These are phyloP conservation scores for Misgurnus mizolepis DNA, from an alignment of 2,113 vertebrate species.

Conservation along the genomic window DNA sequence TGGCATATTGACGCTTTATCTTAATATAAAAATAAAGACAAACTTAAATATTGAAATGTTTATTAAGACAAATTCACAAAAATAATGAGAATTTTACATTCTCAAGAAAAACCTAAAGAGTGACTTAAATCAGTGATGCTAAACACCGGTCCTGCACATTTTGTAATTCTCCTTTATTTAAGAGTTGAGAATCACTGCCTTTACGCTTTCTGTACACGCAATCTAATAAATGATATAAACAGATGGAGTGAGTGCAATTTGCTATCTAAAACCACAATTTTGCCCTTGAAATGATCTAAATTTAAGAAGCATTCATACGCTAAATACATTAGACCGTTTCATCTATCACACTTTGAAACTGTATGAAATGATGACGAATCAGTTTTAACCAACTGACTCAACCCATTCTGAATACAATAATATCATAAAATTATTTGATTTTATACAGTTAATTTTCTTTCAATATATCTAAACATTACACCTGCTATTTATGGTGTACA, in stretches of 20 bases:
- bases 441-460: background rate
- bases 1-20: background rate
- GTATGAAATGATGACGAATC: conserved; percentile 23
- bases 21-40: background rate
- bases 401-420: conserved; percentile 17
- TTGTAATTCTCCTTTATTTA: too few relatives aligned
- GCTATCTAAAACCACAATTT: conserved; percentile 16
- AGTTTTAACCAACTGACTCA: conserved; percentile 5
- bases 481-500: conserved; percentile 34
- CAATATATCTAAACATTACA: conserved; percentile 17
- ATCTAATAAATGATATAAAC: background rate
- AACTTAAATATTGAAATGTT: conserved; percentile 25
- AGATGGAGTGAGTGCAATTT: background rate
- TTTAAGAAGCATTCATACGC: background rate
- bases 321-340: conserved; percentile 2
- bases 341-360: conserved; percentile 27
- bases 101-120: conserved; percentile 15
- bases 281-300: background rate
- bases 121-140: background rate
- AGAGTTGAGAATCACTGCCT: background rate
- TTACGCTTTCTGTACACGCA: background rate
- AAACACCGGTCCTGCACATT: too few relatives aligned
- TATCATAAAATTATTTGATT: background rate
- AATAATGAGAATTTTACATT: conserved; percentile 13
- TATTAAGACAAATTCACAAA: conserved; percentile 51